phyloP scores from a whole-genome alignment of 2,888 invertebrate genomes.

The Napeogenes inachia region DNA sequence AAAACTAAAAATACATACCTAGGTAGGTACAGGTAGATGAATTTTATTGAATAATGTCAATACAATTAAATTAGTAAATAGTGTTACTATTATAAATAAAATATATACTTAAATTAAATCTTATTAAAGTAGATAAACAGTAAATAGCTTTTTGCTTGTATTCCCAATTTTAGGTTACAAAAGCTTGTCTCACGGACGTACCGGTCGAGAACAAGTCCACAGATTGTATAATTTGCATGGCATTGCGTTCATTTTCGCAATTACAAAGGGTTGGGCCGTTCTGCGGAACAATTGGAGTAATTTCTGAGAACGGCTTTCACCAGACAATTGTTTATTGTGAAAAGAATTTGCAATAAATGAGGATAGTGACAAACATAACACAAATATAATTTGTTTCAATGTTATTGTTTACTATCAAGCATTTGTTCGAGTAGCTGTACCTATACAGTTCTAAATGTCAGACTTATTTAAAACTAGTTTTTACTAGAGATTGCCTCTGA shows the following conservation, averaged over 20 bases:
- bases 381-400: neutral
- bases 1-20: too few species aligned
- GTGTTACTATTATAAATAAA: too few species aligned
- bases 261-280: slow-evolving; percentile 34
- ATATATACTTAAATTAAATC: too few species aligned
- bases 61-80: too few species aligned
- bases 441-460: too few species aligned
- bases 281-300: slow-evolving; percentile 24
- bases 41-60: too few species aligned
- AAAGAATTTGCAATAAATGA: slow-evolving; percentile 4
- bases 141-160: neutral
- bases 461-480: too few species aligned
- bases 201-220: slow-evolving; percentile 19
- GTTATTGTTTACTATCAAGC: neutral
- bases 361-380: slow-evolving; percentile 4
- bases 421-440: too few species aligned
- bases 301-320: slow-evolving; percentile 16
- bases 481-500: too few species aligned
- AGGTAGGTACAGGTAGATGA: too few species aligned
- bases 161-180: neutral
- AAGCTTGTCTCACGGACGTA: slow-evolving; percentile 8
- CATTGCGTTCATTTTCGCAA: slow-evolving; percentile 24
- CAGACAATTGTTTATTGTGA: slow-evolving; percentile 8
- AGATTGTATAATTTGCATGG: slow-evolving; percentile 35
- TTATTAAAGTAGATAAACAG: too few species aligned